A percentile compares a stretch with the other conserved stretches of the same genome.
Conservation (phyloP, 2,113 vertebrate species). For the Pseudonaja textilis region DNA sequence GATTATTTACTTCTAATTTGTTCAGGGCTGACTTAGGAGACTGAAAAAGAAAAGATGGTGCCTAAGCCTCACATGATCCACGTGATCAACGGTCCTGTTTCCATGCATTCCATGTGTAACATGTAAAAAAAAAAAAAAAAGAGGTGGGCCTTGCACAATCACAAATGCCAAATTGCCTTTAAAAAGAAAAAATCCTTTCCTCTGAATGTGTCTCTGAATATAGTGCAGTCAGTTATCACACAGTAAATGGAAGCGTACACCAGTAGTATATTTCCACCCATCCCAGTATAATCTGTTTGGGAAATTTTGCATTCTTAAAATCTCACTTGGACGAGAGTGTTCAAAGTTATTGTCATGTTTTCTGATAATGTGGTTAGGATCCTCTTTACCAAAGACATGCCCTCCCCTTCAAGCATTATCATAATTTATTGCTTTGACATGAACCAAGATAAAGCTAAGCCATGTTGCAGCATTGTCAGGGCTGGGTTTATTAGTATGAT, state of each 20-base stretch:
- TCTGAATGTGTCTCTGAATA: background rate
- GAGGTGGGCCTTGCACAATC: background rate
- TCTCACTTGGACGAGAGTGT: background rate
- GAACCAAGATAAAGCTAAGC: slow-evolving; percentile 17
- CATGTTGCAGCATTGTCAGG: slow-evolving; percentile 15
- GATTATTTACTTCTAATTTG: background rate
- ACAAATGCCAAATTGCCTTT: background rate
- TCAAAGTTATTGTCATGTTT: background rate
- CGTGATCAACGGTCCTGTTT: background rate
- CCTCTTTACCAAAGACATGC: background rate
- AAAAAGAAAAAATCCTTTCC: background rate
- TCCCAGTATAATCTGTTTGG: background rate
- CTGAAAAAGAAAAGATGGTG: background rate
- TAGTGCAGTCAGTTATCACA: background rate
- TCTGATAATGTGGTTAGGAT: slow-evolving; percentile 2
- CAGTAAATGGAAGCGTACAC: background rate
- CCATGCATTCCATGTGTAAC: background rate
- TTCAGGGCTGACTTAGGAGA: background rate
- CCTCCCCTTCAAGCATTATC: background rate
- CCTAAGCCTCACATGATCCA: background rate
- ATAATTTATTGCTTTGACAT: slow-evolving; percentile 5
- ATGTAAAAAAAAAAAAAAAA: background rate
- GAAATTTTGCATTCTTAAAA: background rate
- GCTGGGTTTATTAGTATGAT: background rate
- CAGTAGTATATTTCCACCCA: background rate